Evolutionary conservation across 2,888 invertebrate genomes (phyloP).

Genomic region (Tetragonula carbonaria): DNA sequence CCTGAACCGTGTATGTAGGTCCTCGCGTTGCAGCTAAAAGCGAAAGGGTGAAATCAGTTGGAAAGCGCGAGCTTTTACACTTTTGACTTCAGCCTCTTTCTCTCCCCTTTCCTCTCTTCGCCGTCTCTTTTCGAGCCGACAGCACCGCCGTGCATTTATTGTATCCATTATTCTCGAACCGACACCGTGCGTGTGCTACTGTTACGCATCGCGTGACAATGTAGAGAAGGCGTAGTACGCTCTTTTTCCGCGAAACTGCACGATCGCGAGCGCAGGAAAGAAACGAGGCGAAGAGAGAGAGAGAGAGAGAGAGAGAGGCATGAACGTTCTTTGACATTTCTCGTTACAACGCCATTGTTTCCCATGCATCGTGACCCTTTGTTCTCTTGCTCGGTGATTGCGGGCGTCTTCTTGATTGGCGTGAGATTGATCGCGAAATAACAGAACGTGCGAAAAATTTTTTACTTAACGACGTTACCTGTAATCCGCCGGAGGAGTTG

Average conservation of each 20-base stretch:
- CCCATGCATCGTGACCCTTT: constrained; percentile 18
- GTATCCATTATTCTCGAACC: constrained; percentile 47
- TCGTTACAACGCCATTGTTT: constrained; percentile 19
- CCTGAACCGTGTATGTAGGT: constrained; percentile 62
- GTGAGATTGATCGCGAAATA: constrained; percentile 24
- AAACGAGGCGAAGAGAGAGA: background rate
- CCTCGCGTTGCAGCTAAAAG: constrained; percentile 64
- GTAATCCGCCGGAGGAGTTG: background rate
- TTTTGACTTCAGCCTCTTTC: constrained; percentile 64
- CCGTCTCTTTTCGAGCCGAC: constrained; percentile 20
- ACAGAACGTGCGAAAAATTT: constrained; percentile 16
- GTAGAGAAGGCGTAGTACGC: constrained; percentile 16
- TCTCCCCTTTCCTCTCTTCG: too few species aligned
- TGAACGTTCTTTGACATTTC: constrained; percentile 47
- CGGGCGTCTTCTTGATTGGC: constrained; percentile 27
- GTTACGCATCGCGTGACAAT: constrained; percentile 53
- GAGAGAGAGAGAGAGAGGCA: background rate
- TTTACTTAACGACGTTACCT: background rate
- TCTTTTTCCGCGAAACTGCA: background rate
- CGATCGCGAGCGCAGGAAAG: constrained; percentile 9
- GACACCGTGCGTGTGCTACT: constrained; percentile 36
- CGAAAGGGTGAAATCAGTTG: constrained; percentile 72
- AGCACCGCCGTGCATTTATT: constrained; percentile 55
- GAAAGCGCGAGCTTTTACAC: constrained; percentile 73
- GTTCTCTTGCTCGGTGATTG: background rate